Base-by-base conservation (phyloP, 2,797 vertebrate genomes). In the Sarcophilus harrisii region DNA sequence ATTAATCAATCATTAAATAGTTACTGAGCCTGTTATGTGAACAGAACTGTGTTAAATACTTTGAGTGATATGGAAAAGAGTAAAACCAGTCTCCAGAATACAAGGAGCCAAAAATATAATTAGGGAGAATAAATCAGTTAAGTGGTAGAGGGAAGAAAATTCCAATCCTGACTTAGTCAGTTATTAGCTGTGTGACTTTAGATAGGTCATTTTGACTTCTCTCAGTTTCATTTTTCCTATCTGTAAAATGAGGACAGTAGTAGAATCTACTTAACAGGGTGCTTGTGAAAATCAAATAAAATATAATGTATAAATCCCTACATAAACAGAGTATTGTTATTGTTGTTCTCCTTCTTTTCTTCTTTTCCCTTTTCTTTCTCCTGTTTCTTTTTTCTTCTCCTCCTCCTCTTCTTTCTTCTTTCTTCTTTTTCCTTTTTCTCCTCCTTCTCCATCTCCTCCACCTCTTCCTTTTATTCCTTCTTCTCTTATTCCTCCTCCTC, bases 381-480 rank as follows among this genome's bases (percentile, higher is more conserved):
- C 14, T 32, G 3, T 30, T 14, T 13, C 13, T 1, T n/a, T 2
- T 30, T 6, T n/a, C 5, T 66, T 16, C 4, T 4, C 13, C 0
- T 62, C 14, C 3, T 18, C 57, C 57, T 32, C 14, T 1, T n/a
- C n/a, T n/a, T n/a, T n/a, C n/a, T n/a, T n/a, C n/a, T n/a, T 14
- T 11, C 14, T 14, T 32, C 32, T 32, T 16, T 30, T 4, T 66
- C 62, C 14, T n/a, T 14, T 0, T 58, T 58, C 58, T n/a, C 32
- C 16, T 66, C 1, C 5, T 32, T 66, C 5, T n/a, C 5, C 4
- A 32, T 4, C 3, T n/a, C 5, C 30, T n/a, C 30, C 4, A 16
- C 1, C 60, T 62, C 30, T 12, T 29, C 12, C 59, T 62, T 30
- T 4, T 3, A 4, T 30, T 62, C 59, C 27, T 28, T 60, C 10